Percentiles rank a stretch among this genome's conserved stretches.
Conservation (phyloP, 2,888 invertebrate species). For the Xestia xanthographa region DNA sequence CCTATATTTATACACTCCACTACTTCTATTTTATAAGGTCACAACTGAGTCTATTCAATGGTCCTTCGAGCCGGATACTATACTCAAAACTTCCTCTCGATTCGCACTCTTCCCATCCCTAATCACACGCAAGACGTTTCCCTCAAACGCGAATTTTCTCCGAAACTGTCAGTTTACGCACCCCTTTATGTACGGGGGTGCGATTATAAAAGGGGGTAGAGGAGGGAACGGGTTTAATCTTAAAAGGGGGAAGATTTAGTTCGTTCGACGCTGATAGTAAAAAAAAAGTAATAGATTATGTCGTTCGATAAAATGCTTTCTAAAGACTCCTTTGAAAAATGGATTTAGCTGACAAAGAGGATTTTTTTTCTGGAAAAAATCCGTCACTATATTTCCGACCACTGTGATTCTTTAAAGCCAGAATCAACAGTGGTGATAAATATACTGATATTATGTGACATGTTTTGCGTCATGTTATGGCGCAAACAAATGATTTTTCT, state of each 20-base stretch:
- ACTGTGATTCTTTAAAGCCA: neutral
- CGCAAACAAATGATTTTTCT: neutral
- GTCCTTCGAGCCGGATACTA: neutral
- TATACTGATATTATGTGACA: neutral
- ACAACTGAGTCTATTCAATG: neutral
- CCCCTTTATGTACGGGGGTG: conserved; percentile 21
- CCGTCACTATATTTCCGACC: neutral
- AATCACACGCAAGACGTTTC: neutral
- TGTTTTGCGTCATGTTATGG: neutral
- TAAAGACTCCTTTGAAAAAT: conserved; percentile 1
- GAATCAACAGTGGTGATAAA: neutral
- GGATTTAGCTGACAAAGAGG: neutral
- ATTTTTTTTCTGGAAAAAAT: neutral
- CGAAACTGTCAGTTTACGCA: conserved; percentile 32
- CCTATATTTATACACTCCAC: neutral
- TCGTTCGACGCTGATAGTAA: conserved; percentile 18
- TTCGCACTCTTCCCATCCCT: conserved; percentile 27
- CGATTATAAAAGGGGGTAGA: conserved; percentile 27
- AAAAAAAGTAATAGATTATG: conserved; percentile 27
- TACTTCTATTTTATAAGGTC: neutral
- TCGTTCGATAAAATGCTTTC: conserved; percentile 18
- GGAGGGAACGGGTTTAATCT: conserved; percentile 35
- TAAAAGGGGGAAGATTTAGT: conserved; percentile 37
- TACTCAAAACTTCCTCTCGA: neutral
- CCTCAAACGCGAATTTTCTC: conserved; percentile 20